These are phyloP conservation scores for Drosophila testacea DNA, from an alignment of 2,888 invertebrate genomes.

Conservation along the genomic window DNA sequence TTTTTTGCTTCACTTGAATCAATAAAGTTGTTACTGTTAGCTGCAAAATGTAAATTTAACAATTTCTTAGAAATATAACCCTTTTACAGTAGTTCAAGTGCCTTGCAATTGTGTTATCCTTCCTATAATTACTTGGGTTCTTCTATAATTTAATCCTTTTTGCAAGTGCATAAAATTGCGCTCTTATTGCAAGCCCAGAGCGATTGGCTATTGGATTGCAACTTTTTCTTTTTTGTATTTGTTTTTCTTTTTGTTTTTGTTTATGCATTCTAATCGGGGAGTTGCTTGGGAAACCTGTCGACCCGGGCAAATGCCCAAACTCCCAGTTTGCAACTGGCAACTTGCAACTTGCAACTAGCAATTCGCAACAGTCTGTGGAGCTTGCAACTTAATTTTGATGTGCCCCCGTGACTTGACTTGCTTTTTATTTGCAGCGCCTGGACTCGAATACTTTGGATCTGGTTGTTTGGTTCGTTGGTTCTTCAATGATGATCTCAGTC, in stretches of 20 bases:
- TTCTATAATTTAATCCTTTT: constrained; percentile 31
- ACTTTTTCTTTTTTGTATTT: constrained; percentile 28
- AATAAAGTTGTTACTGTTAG: too few species aligned
- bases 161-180: constrained; percentile 23
- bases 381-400: constrained; percentile 51
- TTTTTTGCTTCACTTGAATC: too few species aligned
- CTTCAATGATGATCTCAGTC: constrained; percentile 45
- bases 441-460: constrained; percentile 51
- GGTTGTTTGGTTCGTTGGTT: constrained; percentile 39
- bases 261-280: constrained; percentile 44
- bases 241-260: background rate
- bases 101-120: background rate
- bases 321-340: constrained; percentile 14
- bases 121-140: constrained; percentile 18
- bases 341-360: constrained; percentile 20
- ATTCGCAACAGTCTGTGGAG: constrained; percentile 17
- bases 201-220: constrained; percentile 25
- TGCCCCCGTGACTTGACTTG: constrained; percentile 41
- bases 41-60: too few species aligned
- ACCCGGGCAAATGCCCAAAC: constrained; percentile 21
- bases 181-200: constrained; percentile 19
- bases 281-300: constrained; percentile 58
- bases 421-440: constrained; percentile 45
- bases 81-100: background rate
- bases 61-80: background rate